A percentile compares a stretch with the other conserved stretches of the same genome.
Conservation (phyloP, 1,140 invertebrate species). For the Saccostrea cuccullata region DNA sequence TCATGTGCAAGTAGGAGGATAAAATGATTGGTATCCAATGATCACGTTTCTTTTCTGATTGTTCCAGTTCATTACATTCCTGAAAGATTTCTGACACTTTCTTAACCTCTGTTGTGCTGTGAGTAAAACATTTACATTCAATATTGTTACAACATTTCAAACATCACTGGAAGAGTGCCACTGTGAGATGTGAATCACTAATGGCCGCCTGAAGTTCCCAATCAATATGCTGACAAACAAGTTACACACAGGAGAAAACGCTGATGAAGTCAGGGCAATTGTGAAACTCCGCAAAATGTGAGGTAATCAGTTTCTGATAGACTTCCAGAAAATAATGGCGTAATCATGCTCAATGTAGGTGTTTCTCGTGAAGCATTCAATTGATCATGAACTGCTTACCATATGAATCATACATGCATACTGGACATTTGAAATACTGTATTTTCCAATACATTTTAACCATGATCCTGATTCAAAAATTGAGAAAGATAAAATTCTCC, state of each 20-base stretch:
- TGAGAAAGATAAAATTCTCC: too few relatives aligned
- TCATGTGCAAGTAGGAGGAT: too few relatives aligned
- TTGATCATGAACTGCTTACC: background rate
- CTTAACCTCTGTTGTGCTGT: background rate
- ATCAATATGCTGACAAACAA: background rate
- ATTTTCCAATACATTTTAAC: too few relatives aligned
- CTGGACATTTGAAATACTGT: too few relatives aligned
- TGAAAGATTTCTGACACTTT: background rate
- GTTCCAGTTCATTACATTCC: background rate
- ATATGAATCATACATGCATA: background rate
- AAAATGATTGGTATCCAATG: too few relatives aligned
- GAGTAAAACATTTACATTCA: background rate
- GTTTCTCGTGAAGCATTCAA: background rate
- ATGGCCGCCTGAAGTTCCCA: background rate
- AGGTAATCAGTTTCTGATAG: background rate
- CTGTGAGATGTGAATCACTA: background rate
- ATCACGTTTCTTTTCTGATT: too few relatives aligned
- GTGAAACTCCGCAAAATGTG: background rate
- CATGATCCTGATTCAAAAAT: too few relatives aligned
- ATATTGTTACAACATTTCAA: constrained; percentile 7
- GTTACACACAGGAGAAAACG: background rate
- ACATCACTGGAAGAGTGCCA: background rate
- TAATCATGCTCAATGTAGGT: background rate
- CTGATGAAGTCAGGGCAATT: constrained; percentile 2
- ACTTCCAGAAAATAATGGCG: background rate